A percentile compares a stretch with the other conserved stretches of the same genome.
Evolutionary conservation across 2,113 vertebrate genomes (phyloP).

Genomic region (Sclerurus mexicanus): DNA sequence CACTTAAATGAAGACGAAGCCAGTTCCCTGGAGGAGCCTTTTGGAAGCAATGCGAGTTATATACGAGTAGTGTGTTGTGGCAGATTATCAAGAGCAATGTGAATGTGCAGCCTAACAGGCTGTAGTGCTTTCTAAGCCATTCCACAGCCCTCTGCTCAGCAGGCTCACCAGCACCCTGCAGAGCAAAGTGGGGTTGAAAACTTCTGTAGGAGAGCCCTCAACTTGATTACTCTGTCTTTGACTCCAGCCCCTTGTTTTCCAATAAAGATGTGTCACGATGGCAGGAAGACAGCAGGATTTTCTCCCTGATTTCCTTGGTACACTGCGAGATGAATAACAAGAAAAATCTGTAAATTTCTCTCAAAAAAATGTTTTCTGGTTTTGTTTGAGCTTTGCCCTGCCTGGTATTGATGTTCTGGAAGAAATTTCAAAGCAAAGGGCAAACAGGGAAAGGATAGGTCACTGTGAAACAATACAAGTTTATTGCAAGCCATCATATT

Average conservation of each 20-base stretch:
- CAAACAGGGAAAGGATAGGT: not conserved
- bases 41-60: not conserved
- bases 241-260: not conserved
- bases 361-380: not conserved
- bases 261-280: not conserved
- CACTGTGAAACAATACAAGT: not conserved
- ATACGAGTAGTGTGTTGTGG: not conserved
- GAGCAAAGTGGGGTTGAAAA: not conserved
- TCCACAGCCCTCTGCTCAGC: not conserved
- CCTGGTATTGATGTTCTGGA: not conserved
- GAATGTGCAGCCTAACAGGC: not conserved
- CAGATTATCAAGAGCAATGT: not conserved
- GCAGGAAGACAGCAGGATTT: not conserved
- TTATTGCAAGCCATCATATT: not conserved
- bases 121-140: slow-evolving; percentile 10
- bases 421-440: not conserved
- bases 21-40: not conserved
- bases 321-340: not conserved
- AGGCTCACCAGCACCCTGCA: not conserved
- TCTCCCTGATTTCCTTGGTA: not conserved
- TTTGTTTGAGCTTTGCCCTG: not conserved
- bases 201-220: not conserved
- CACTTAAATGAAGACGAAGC: not conserved
- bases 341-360: not conserved
- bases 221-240: not conserved